phyloP scores from a whole-genome alignment of 2,113 vertebrate genomes.

The Myotis brandtii region DNA sequence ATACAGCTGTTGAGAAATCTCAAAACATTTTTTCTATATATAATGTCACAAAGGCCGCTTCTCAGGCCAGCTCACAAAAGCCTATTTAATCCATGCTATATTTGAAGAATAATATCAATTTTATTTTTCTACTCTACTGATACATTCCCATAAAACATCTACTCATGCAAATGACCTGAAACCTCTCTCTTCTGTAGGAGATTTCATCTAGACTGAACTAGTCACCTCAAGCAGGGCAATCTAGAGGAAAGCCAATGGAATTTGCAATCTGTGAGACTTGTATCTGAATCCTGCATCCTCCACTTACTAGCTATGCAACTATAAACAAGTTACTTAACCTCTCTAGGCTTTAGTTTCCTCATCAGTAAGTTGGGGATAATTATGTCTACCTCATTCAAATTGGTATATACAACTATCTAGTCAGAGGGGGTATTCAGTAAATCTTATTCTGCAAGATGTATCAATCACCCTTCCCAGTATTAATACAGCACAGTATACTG shows the following conservation, averaged over 20 bases:
- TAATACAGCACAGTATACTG: slow-evolving; percentile 47
- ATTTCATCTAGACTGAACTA: slow-evolving; percentile 37
- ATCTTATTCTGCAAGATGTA: slow-evolving; percentile 13
- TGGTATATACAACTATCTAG: neutral
- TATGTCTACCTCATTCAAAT: slow-evolving; percentile 49
- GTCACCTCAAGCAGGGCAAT: slow-evolving; percentile 15
- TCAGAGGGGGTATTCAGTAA: slow-evolving; percentile 41
- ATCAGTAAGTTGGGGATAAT: slow-evolving; percentile 49
- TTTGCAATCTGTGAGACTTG: slow-evolving; percentile 6
- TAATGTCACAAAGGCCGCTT: slow-evolving; percentile 13
- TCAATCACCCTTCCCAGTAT: slow-evolving; percentile 30
- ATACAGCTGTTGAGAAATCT: slow-evolving; percentile 39
- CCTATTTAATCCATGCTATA: slow-evolving; percentile 6
- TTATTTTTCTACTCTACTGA: slow-evolving; percentile 44
- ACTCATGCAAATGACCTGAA: slow-evolving; percentile 43
- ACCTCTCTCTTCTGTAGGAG: neutral
- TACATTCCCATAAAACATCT: slow-evolving; percentile 49
- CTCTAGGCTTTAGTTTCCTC: slow-evolving; percentile 54
- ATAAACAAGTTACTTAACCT: slow-evolving; percentile 43
- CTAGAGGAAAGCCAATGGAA: slow-evolving; percentile 38
- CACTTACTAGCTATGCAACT: slow-evolving; percentile 54
- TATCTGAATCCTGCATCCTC: slow-evolving; percentile 44
- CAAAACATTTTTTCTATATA: slow-evolving; percentile 57
- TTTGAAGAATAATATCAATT: neutral
- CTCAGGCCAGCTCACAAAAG: slow-evolving; percentile 43